Evolutionary conservation across 1,140 invertebrate species (phyloP).

Genomic region (Zaprionus lachaisei): DNA sequence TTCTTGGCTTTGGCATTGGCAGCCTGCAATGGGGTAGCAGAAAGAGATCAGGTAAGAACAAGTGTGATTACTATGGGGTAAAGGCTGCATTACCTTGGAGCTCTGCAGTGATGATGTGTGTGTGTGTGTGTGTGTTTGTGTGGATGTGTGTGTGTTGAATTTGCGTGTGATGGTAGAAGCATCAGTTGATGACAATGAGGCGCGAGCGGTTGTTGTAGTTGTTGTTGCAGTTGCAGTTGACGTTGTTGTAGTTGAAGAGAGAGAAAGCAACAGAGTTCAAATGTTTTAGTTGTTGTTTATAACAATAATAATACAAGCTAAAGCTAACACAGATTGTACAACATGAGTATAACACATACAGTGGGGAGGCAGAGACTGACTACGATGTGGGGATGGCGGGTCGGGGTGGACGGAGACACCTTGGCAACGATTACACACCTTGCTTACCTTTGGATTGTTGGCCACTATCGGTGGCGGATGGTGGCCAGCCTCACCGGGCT

Average conservation of each 20-base stretch:
- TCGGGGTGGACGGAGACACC: neutral
- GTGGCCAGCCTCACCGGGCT: slow-evolving; percentile 86
- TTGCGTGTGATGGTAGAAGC: slow-evolving; percentile 39
- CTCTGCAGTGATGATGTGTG: slow-evolving; percentile 59
- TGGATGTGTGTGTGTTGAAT: slow-evolving; percentile 22
- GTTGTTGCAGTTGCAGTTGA: slow-evolving; percentile 23
- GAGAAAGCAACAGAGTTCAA: slow-evolving; percentile 23
- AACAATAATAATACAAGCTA: slow-evolving; percentile 23
- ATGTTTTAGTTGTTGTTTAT: slow-evolving; percentile 26
- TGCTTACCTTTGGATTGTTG: slow-evolving; percentile 86
- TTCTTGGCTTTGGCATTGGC: slow-evolving; percentile 83
- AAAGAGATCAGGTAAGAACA: too few species aligned
- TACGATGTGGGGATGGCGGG: neutral
- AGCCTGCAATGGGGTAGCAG: slow-evolving; percentile 44
- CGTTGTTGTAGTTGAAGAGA: slow-evolving; percentile 37
- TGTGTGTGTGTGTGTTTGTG: slow-evolving; percentile 26
- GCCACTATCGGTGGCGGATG: slow-evolving; percentile 85
- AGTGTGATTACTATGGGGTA: too few species aligned
- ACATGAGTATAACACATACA: slow-evolving; percentile 26
- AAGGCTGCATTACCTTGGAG: slow-evolving; percentile 63
- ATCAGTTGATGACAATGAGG: slow-evolving; percentile 34
- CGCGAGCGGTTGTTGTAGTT: slow-evolving; percentile 34
- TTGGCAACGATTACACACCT: slow-evolving; percentile 47
- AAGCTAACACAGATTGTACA: slow-evolving; percentile 15
- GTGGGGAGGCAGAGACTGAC: neutral